Conservation (phyloP, 30 jellyfish, hydroid and myxozoan genomes). For the Aurelia coerulea region DNA sequence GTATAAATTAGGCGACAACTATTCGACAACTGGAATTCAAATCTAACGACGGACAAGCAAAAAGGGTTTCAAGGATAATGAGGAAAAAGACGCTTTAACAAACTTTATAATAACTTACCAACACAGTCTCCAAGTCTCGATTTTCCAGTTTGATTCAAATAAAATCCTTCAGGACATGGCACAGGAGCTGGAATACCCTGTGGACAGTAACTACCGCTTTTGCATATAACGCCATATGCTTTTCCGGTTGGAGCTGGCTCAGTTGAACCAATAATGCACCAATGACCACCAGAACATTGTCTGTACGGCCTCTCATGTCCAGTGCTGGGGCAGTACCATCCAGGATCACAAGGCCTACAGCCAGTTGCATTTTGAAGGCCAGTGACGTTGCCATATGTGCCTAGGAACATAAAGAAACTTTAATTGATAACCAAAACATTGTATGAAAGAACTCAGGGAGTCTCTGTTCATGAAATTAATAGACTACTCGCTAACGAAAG, state of each 20-base stretch:
- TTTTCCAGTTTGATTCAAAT: conserved; percentile 73
- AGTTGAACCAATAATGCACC: conserved; percentile 96
- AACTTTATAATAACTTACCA: conserved; percentile 39
- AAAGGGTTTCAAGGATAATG: no score
- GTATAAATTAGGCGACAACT: no score
- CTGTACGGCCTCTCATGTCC: conserved; percentile 70
- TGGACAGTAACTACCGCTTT: conserved; percentile 94
- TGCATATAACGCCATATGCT: conserved; percentile 85
- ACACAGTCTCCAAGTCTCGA: conserved; percentile 62
- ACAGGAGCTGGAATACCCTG: conserved; percentile 85
- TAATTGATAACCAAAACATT: neutral
- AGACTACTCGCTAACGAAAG: no score
- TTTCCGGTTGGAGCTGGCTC: conserved; percentile 78
- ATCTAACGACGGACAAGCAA: no score
- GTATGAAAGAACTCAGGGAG: no score
- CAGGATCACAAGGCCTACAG: conserved; percentile 90
- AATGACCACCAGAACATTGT: conserved; percentile 82
- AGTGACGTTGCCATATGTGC: conserved; percentile 89
- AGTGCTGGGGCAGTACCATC: conserved; percentile 93
- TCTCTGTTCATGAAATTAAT: no score
- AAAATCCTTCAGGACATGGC: conserved; percentile 93
- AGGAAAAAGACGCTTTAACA: no score
- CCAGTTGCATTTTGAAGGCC: conserved; percentile 86
- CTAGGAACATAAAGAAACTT: conserved; percentile 19
- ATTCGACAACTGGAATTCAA: no score